Base-by-base conservation (phyloP, 2,113 vertebrate genomes). In the Xiphophorus hellerii region DNA sequence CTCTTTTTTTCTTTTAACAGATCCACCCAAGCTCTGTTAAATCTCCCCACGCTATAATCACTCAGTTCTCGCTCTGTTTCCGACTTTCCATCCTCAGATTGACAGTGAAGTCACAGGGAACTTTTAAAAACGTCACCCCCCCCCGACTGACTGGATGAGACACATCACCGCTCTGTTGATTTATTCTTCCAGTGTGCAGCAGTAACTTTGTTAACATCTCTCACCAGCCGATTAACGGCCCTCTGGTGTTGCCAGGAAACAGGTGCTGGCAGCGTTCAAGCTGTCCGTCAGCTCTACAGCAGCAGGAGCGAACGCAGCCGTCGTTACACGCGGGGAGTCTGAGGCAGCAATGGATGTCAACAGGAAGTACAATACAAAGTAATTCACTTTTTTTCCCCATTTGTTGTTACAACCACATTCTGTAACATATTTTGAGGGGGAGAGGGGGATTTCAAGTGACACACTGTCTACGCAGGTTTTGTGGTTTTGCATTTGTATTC, bases 141-240 rank as follows among this genome's bases (percentile, higher is more conserved):
- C 82, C 81, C 72, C 84, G 84, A 89, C 84, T 81, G 75, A 66
- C 74, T 87, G 79, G 83, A 77, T 82, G 77, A 88, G 77, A 89
- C 87, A 69, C 74, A 84, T 51, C n/a, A 29, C 77, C 51, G 64
- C 85, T 82, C 71, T 68, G 77, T 78, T 91, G 91, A 92, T 92
- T 94, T 89, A 91, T 90, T 75, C 85, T 77, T 86, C 85, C 83
- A 85, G 78, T 33, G 73, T 60, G 77, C 77, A 63, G 71, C 81
- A 80, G 84, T 84, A 89, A 91, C 88, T 91, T 88, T 90, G 88
- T 94, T 90, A 92, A 92, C 51, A 83, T 90, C 90, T 91, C 93
- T 93, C 92, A 84, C 92, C 92, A 89, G 88, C 87, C 87, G 89
- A 88, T 93, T 93, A 93, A 93, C 91, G 81, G 90, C 87, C 80